Percentiles rank a stretch among this genome's conserved stretches.
These are phyloP conservation scores for Scleropages formosus DNA, from an alignment of 2,797 vertebrate genomes.

Conservation along the genomic window DNA sequence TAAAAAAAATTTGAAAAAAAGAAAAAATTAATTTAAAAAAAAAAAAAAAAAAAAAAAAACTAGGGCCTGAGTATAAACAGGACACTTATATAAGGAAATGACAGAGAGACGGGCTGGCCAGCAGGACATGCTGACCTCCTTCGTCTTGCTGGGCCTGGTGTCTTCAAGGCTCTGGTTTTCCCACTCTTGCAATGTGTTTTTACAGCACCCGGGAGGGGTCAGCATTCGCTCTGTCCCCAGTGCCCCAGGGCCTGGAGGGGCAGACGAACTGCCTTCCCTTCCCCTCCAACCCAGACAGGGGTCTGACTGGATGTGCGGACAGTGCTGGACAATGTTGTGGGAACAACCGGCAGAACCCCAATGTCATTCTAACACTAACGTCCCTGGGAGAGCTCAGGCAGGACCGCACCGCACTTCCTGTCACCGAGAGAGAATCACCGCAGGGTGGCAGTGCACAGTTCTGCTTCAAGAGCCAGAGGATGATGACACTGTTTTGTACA, in stretches of 20 bases:
- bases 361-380: neutral
- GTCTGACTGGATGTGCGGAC: neutral
- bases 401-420: no score
- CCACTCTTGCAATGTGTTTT: neutral
- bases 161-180: conserved; percentile 34
- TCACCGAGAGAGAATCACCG: no score
- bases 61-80: conserved; percentile 42
- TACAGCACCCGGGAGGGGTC: neutral
- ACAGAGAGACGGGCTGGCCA: conserved; percentile 22
- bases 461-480: no score
- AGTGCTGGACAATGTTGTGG: no score
- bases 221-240: neutral
- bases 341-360: conserved; percentile 7
- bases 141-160: conserved; percentile 42
- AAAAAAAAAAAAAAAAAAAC: neutral
- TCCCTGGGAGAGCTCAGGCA: no score
- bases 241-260: neutral
- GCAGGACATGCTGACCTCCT: conserved; percentile 55
- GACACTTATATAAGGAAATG: conserved; percentile 50
- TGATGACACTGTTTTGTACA: no score
- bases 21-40: no score
- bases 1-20: no score
- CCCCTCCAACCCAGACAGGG: neutral
- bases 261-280: neutral
- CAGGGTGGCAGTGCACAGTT: no score